Evolutionary conservation across 2,797 vertebrate genomes (phyloP), one percentile per base, ranked within the genome.

Genomic region (Leucoraja ocellata): DNA sequence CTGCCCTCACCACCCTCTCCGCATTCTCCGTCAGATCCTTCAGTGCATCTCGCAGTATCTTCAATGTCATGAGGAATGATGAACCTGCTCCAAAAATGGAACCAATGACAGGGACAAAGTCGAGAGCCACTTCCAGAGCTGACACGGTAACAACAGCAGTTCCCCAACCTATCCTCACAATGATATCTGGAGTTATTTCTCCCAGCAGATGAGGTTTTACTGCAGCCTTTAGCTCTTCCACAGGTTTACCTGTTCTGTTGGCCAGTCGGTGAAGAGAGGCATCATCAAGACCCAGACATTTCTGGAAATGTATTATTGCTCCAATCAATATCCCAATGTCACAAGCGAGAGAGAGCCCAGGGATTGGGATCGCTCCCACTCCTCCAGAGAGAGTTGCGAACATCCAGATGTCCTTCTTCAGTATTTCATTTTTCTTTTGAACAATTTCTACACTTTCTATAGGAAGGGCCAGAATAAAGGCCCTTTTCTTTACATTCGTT

Each of bases 61-160:
- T 80, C 2, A 18, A 39, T 3, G n/a, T 79, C 78, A 79, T 39
- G 11, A 39, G 14, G 39, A 79, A 79, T 79, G 78, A 79, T 18
- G 78, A 80, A 5, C 32, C 32, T 80, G 32, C 13, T 21, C 78
- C 32, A 80, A 18, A 80, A 18, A 21, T 39, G 36, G 78, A 80
- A 2, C 36, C 78, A 39, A 39, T 2, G 78, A 39, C 13, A n/a
- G 74, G 65, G 10, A 68, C 14, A 68, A 68, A 16, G 39, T 91
- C 73, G 1, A 0, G 0, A 0, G 0, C 9, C 0, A 28, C 1
- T 28, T 94, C 93, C 0, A 10, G 1, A 0, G 80, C 0, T 0
- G 76, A 84, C 11, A 0, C 46, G n/a, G 10, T 0, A 1, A 0
- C 4, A 7, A 65, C 14, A 14, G 0, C 10, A 0, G 32, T n/a